phyloP scores from a whole-genome alignment of 1,140 invertebrate genomes.

The Heliconius nattereri region DNA sequence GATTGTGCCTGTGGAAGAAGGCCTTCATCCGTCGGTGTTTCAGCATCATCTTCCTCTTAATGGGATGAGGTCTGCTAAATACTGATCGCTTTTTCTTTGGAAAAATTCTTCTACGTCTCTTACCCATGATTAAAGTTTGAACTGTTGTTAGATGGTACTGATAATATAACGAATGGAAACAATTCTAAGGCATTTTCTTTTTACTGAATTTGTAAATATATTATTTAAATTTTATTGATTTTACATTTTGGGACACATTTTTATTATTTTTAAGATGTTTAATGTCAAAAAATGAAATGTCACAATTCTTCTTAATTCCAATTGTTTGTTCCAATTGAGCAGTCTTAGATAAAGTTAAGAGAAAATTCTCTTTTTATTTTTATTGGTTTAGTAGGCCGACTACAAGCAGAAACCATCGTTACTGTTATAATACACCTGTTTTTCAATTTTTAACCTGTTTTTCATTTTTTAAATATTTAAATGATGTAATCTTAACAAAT shows the following conservation, averaged over 20 bases:
- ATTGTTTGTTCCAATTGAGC: conserved; percentile 3
- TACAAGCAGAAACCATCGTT: too few relatives aligned
- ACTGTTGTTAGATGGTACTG: neutral
- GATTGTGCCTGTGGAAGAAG: conserved; percentile 59
- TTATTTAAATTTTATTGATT: conserved; percentile 39
- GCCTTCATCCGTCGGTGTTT: conserved; percentile 58
- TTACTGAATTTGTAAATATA: conserved; percentile 22
- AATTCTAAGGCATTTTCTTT: conserved; percentile 34
- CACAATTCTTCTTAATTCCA: conserved; percentile 21
- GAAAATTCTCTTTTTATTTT: neutral
- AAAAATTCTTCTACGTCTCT: conserved; percentile 54
- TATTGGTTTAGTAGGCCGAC: neutral
- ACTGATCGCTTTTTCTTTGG: conserved; percentile 59
- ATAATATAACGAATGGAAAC: conserved; percentile 15
- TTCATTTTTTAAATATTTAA: too few relatives aligned
- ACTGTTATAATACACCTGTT: too few relatives aligned
- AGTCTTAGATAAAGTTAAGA: neutral
- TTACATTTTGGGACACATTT: conserved; percentile 24
- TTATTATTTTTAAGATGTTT: conserved; percentile 16
- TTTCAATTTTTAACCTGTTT: too few relatives aligned
- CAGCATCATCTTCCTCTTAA: conserved; percentile 62
- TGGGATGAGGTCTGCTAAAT: conserved; percentile 64
- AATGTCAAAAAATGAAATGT: conserved; percentile 22
- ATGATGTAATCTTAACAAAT: too few relatives aligned
- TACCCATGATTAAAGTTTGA: conserved; percentile 46